Conservation (phyloP, 2,797 vertebrate genomes). For the Sebastes hubbsi region DNA sequence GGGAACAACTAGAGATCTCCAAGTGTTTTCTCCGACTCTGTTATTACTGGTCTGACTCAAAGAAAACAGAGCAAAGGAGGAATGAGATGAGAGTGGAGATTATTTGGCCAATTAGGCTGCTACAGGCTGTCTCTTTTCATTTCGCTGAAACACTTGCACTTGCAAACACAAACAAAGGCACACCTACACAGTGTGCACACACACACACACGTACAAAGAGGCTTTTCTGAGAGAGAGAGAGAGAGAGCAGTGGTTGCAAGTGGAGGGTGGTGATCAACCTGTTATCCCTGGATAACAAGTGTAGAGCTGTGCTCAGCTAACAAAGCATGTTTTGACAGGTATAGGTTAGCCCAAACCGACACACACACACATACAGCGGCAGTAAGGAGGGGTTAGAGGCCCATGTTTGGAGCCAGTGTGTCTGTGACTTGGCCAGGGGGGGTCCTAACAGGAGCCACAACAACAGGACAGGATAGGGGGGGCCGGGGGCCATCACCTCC, state of each 20-base stretch:
- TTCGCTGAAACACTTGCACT: constrained; percentile 23
- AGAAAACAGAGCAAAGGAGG: constrained; percentile 28
- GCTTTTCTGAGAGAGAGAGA: constrained; percentile 33
- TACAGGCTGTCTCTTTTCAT: constrained; percentile 39
- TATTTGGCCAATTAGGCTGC: constrained; percentile 61
- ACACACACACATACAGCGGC: constrained; percentile 43
- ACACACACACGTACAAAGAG: constrained; percentile 43
- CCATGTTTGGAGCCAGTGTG: constrained; percentile 78
- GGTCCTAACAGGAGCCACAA: constrained; percentile 73
- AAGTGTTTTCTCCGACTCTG: constrained; percentile 30
- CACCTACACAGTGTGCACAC: constrained; percentile 41
- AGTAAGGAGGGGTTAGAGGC: constrained; percentile 68
- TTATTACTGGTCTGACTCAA: constrained; percentile 49
- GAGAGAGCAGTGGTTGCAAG: constrained; percentile 55
- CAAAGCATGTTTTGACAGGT: constrained; percentile 82
- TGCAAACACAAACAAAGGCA: constrained; percentile 16
- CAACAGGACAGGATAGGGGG: constrained; percentile 47
- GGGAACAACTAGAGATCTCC: constrained; percentile 32
- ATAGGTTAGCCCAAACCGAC: constrained; percentile 46
- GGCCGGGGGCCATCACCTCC: constrained; percentile 49
- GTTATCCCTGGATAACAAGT: constrained; percentile 71
- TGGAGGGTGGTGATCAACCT: constrained; percentile 59
- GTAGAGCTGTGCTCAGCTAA: constrained; percentile 50
- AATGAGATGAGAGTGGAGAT: constrained; percentile 32
- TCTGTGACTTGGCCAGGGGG: constrained; percentile 77